These are phyloP conservation scores for Ginglymostoma cirratum DNA, from an alignment of 2,113 vertebrate species.

Conservation along the genomic window DNA sequence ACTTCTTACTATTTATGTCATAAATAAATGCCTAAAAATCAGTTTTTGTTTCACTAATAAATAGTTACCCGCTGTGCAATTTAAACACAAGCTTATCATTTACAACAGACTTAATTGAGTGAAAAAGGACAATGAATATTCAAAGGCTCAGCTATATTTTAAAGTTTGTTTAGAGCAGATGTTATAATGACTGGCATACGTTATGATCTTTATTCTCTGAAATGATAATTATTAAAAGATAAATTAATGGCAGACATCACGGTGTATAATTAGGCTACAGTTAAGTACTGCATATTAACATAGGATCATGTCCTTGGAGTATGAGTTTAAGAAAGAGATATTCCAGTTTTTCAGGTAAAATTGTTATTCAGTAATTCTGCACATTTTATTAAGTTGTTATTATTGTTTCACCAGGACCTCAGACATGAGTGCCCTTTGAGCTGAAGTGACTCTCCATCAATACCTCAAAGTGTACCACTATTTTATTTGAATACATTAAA, in stretches of 20 bases:
- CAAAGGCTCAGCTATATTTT: neutral
- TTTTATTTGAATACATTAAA: neutral
- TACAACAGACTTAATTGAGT: neutral
- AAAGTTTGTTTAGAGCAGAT: neutral
- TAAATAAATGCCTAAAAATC: neutral
- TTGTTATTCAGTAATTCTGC: neutral
- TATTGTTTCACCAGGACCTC: neutral
- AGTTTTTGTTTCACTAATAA: neutral
- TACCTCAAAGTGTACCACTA: neutral
- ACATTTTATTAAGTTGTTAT: neutral
- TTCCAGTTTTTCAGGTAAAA: neutral
- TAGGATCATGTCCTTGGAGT: neutral
- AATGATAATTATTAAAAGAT: neutral
- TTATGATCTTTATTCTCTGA: neutral
- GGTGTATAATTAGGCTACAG: neutral
- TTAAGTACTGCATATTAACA: neutral
- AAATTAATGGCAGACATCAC: neutral
- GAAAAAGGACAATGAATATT: neutral
- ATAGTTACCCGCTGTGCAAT: neutral
- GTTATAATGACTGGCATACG: neutral
- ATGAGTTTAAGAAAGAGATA: neutral
- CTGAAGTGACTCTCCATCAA: neutral
- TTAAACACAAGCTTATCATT: constrained; percentile 10
- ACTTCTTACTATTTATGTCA: neutral
- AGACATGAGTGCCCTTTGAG: neutral